Evolutionary conservation across 2,113 vertebrate genomes (phyloP).

Genomic region (Pavo muticus): DNA sequence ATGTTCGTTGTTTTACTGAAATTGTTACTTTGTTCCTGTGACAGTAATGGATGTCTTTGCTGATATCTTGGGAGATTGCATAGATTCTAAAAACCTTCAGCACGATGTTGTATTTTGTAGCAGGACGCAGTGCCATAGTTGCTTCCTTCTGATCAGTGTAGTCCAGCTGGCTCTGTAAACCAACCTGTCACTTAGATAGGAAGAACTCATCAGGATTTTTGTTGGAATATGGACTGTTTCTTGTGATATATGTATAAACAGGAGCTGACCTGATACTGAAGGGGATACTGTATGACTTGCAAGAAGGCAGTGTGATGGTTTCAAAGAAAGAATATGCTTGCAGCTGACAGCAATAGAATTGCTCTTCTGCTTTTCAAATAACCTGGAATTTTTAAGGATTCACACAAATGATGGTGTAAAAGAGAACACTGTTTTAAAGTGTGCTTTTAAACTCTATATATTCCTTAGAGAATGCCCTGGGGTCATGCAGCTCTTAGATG

Average conservation of each 20-base stretch:
- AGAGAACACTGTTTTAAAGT: neutral
- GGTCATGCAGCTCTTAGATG: neutral
- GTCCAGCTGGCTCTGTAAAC: neutral
- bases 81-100: neutral
- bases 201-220: neutral
- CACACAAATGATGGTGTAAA: neutral
- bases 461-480: neutral
- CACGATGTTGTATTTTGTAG: neutral
- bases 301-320: neutral
- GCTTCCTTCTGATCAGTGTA: neutral
- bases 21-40: neutral
- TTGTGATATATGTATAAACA: neutral
- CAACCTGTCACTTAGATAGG: neutral
- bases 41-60: neutral
- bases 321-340: neutral
- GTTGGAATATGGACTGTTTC: neutral
- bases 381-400: neutral
- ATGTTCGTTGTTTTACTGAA: neutral
- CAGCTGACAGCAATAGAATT: neutral
- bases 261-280: neutral
- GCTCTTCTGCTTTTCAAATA: neutral
- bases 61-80: neutral
- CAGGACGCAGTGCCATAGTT: neutral
- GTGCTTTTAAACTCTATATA: neutral
- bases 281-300: neutral